phyloP scores from a whole-genome alignment of 2,113 vertebrate genomes.

The Oryzias javanicus region DNA sequence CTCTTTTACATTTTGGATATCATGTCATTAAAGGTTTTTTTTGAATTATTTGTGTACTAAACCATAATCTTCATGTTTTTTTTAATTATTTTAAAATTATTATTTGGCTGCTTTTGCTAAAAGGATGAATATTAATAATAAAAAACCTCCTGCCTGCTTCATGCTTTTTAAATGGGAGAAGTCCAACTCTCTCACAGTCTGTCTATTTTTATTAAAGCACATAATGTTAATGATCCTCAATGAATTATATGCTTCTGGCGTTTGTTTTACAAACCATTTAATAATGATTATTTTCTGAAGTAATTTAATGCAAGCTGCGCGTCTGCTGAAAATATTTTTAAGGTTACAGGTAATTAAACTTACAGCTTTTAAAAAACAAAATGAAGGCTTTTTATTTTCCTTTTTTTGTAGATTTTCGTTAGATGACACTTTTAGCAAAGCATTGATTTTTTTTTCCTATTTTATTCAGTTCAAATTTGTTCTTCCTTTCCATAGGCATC shows the following conservation, averaged over 20 bases:
- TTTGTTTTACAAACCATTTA: too few relatives aligned
- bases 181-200: conserved; percentile 6
- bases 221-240: too few relatives aligned
- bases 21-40: conserved; percentile 53
- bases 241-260: too few relatives aligned
- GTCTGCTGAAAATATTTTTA: neutral
- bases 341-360: conserved; percentile 1
- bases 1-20: conserved; percentile 29
- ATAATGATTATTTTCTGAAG: neutral
- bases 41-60: conserved; percentile 9
- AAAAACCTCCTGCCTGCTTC: conserved; percentile 22
- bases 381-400: neutral
- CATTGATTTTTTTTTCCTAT: conserved; percentile 50
- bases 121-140: conserved; percentile 72
- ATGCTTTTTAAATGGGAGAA: conserved; percentile 9
- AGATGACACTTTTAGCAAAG: conserved; percentile 89
- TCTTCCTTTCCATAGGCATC: conserved; percentile 82
- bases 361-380: conserved; percentile 8
- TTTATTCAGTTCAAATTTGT: conserved; percentile 46
- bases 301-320: conserved; percentile 21
- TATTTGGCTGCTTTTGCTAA: conserved; percentile 84
- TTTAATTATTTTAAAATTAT: conserved; percentile 1
- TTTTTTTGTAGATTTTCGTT: conserved; percentile 27
- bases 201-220: conserved; percentile 5
- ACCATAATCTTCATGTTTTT: conserved; percentile 30